A percentile compares a stretch with the other conserved stretches of the same genome.
Evolutionary conservation across 2,113 vertebrate species (phyloP).

Genomic region (Fukomys damarensis): DNA sequence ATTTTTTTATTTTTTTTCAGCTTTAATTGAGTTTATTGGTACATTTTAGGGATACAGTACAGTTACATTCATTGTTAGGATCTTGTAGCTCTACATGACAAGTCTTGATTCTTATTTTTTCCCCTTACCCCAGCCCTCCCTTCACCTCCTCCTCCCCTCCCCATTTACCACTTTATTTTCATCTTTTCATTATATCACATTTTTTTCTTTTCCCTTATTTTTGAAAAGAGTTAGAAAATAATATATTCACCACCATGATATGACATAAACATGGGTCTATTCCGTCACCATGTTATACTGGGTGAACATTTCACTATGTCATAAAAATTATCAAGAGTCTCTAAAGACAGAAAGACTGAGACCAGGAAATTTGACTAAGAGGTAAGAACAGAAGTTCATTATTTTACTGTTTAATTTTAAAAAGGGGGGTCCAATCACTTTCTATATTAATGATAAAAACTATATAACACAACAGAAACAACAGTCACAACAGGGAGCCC

Average conservation of each 20-base stretch:
- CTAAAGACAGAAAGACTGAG: background rate
- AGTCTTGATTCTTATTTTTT: too few relatives aligned
- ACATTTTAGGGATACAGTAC: too few relatives aligned
- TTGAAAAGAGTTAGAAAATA: slow-evolving; percentile 21
- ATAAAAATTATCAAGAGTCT: background rate
- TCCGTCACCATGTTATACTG: background rate
- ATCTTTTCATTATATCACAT: too few relatives aligned
- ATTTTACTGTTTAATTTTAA: slow-evolving; percentile 23
- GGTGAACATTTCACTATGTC: background rate
- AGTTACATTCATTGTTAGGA: too few relatives aligned
- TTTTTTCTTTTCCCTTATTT: too few relatives aligned
- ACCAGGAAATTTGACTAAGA: background rate
- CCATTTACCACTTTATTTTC: too few relatives aligned
- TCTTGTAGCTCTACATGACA: too few relatives aligned
- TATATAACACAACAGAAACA: background rate
- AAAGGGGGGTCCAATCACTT: background rate
- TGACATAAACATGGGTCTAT: background rate
- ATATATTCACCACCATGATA: background rate
- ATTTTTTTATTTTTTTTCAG: too few relatives aligned
- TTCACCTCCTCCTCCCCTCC: too few relatives aligned
- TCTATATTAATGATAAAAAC: background rate
- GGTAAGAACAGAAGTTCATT: background rate
- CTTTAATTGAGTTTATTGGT: too few relatives aligned
- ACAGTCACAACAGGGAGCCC: background rate
- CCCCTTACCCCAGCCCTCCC: too few relatives aligned